Evolutionary conservation across 2,797 vertebrate species (phyloP).

Genomic region (Nyctalus aviator): DNA sequence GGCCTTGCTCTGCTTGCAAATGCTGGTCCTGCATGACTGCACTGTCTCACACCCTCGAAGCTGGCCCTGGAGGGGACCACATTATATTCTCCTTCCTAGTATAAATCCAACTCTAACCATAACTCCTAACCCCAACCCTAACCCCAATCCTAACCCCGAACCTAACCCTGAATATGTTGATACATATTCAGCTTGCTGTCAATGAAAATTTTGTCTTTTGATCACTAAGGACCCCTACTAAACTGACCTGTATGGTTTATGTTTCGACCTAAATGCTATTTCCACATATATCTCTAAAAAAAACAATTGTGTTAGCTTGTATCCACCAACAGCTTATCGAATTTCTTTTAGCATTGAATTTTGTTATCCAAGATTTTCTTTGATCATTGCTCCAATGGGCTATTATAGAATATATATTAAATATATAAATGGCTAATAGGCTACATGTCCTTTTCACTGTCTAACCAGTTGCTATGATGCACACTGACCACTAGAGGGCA

Average conservation of each 20-base stretch:
- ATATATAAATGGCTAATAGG: too few relatives aligned
- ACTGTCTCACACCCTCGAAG: background rate
- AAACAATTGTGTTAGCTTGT: background rate
- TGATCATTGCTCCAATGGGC: background rate
- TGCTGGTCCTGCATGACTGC: too few relatives aligned
- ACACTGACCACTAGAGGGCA: too few relatives aligned
- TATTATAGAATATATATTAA: background rate
- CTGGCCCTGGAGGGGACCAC: background rate
- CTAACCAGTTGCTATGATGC: too few relatives aligned
- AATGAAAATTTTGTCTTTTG: background rate
- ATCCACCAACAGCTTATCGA: background rate
- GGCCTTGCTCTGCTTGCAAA: background rate
- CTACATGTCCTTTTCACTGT: too few relatives aligned
- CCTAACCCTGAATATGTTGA: background rate
- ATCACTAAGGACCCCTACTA: background rate
- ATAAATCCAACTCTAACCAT: background rate
- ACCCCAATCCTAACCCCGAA: background rate
- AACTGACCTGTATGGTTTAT: background rate
- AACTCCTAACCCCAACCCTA: background rate
- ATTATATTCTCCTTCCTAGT: background rate
- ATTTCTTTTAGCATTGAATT: conserved; percentile 29
- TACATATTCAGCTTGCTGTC: background rate
- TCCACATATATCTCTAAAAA: background rate
- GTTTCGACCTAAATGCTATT: conserved; percentile 31
- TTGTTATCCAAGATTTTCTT: conserved; percentile 7